Evolutionary conservation across 2,888 invertebrate species (phyloP).

Genomic region (Cheilosia variabilis): DNA sequence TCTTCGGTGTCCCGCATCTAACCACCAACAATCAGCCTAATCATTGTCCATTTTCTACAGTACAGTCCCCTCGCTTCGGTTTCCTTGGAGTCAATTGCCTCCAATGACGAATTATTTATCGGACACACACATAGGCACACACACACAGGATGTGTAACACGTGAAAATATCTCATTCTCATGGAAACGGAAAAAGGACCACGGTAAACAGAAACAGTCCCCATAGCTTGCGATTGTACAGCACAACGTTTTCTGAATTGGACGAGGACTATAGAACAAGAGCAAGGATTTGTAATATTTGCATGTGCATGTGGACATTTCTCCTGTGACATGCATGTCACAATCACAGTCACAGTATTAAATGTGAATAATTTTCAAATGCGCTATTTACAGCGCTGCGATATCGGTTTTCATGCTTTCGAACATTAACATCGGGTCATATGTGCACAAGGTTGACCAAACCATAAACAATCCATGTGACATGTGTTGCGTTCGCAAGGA

Average conservation of each 20-base stretch:
- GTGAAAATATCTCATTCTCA: neutral
- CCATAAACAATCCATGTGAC: conserved; percentile 35
- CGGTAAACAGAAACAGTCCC: conserved; percentile 13
- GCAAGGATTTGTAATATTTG: conserved; percentile 1
- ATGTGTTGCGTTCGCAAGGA: conserved; percentile 51
- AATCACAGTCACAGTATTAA: conserved; percentile 26
- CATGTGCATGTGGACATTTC: conserved; percentile 7
- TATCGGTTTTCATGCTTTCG: conserved; percentile 20
- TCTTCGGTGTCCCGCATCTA: conserved; percentile 44
- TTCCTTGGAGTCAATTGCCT: conserved; percentile 63
- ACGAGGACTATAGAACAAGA: conserved; percentile 4
- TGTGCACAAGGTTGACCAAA: conserved; percentile 36
- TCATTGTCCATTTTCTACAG: conserved; percentile 1
- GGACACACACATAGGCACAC: conserved; percentile 17
- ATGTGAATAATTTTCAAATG: conserved; percentile 12
- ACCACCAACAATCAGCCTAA: conserved; percentile 37
- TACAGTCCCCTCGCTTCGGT: conserved; percentile 3
- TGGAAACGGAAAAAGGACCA: conserved; percentile 8
- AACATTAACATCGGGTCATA: conserved; percentile 4
- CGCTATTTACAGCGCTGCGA: neutral
- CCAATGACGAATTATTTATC: conserved; percentile 64
- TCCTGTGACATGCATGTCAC: conserved; percentile 45
- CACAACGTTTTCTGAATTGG: conserved; percentile 4
- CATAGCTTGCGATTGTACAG: neutral
- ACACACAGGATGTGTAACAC: neutral